Conservation (phyloP, 2,888 invertebrate genomes). For the Orthonevra nobilis region DNA sequence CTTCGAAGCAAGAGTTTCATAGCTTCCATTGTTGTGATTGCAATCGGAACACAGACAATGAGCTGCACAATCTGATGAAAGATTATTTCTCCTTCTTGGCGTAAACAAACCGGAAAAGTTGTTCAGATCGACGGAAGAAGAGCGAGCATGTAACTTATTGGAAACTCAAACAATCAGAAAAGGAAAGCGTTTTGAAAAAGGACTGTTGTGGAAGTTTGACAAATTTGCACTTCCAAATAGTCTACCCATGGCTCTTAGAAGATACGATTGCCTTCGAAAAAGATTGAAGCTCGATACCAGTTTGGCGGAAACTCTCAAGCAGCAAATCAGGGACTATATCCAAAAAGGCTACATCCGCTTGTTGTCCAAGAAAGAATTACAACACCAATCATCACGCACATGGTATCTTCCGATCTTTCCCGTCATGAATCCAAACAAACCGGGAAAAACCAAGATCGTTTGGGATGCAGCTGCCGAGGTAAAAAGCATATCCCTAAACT, state of each 20-base stretch:
- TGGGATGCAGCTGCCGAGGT: too few species aligned
- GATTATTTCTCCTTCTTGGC: not conserved
- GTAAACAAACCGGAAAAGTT: not conserved
- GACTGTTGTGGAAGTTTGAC: conserved; percentile 71
- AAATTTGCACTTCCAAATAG: conserved; percentile 33
- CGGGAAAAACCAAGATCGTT: conserved; percentile 38
- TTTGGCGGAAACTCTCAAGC: conserved; percentile 22
- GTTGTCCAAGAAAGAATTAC: conserved; percentile 49
- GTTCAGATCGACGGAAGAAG: conserved; percentile 18
- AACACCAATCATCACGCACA: too few species aligned
- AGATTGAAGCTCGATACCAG: conserved; percentile 36
- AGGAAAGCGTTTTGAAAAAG: conserved; percentile 45
- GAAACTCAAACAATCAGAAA: conserved; percentile 20
- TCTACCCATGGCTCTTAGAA: conserved; percentile 51
- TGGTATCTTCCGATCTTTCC: conserved; percentile 73
- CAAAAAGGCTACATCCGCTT: conserved; percentile 67
- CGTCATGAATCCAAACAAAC: conserved; percentile 72
- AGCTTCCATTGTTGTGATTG: conserved; percentile 51
- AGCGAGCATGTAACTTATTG: conserved; percentile 17
- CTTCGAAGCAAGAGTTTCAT: not conserved
- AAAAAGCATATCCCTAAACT: conserved; percentile 18
- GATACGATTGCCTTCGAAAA: conserved; percentile 55
- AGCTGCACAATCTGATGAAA: conserved; percentile 1
- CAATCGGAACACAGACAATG: conserved; percentile 2
- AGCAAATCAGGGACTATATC: conserved; percentile 59